Evolutionary conservation across 2,888 invertebrate genomes (phyloP).

Genomic region (Aplocera efformata): DNA sequence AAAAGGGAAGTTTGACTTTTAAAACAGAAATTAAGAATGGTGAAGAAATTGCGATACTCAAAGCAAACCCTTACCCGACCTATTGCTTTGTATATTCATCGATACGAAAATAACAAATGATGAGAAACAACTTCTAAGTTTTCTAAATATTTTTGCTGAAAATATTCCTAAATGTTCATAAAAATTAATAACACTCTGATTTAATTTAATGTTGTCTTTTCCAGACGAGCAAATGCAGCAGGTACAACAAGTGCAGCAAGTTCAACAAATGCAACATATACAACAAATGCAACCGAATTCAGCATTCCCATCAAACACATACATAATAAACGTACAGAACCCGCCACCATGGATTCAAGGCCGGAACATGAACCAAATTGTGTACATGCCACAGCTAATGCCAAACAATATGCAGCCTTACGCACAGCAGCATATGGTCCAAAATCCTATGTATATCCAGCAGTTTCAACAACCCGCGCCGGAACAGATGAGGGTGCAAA

Average conservation of each 20-base stretch:
- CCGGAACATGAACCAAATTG: conserved; percentile 56
- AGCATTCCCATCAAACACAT: conserved; percentile 50
- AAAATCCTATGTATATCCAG: conserved; percentile 58
- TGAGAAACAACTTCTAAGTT: no score
- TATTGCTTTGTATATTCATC: no score
- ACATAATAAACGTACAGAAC: conserved; percentile 64
- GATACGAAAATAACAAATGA: no score
- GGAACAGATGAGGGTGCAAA: conserved; percentile 44
- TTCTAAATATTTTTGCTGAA: no score
- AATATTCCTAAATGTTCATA: no score
- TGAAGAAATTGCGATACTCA: no score
- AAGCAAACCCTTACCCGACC: no score
- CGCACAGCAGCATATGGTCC: conserved; percentile 56
- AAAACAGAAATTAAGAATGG: no score
- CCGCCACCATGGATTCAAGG: conserved; percentile 71
- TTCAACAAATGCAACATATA: no score
- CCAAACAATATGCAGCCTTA: conserved; percentile 53
- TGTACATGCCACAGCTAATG: conserved; percentile 60
- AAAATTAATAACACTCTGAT: no score
- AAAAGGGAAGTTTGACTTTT: no score
- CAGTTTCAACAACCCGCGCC: conserved; percentile 56
- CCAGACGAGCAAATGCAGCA: neutral
- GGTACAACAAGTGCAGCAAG: conserved; percentile 50
- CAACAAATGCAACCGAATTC: conserved; percentile 49
- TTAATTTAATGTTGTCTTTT: neutral